Percentiles rank a stretch among this genome's conserved stretches.
Conservation (phyloP, 2,113 vertebrate genomes). For the Azemiops feae region DNA sequence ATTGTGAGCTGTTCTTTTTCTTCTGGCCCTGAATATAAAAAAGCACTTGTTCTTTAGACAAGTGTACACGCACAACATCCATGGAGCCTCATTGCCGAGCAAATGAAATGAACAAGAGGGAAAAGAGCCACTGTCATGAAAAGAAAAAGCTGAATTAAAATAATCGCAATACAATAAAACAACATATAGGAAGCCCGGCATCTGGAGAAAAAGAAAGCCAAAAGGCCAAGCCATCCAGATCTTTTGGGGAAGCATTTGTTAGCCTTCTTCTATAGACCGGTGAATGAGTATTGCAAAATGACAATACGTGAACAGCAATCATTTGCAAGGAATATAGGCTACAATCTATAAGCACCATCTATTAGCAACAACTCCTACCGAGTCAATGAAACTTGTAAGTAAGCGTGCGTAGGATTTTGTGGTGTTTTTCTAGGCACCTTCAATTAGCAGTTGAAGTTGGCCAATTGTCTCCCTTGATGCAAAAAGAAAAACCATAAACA, state of each 20-base stretch:
- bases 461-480: background rate
- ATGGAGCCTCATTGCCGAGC: background rate
- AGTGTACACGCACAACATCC: too few species aligned
- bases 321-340: background rate
- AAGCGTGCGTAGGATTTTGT: background rate
- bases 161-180: background rate
- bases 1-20: slow-evolving; percentile 58
- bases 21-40: slow-evolving; percentile 33
- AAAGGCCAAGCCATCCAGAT: background rate
- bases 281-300: background rate
- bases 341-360: background rate
- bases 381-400: background rate
- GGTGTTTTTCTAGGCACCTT: background rate
- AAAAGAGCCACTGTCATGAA: background rate
- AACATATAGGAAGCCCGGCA: background rate
- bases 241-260: background rate
- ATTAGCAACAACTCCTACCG: background rate
- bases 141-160: background rate
- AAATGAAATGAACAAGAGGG: background rate
- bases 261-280: background rate
- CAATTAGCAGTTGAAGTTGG: background rate
- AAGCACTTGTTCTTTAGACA: slow-evolving; percentile 9
- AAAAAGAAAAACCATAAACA: background rate
- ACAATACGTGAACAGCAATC: background rate
- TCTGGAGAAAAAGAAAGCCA: background rate